phyloP scores from a whole-genome alignment of 2,888 invertebrate genomes.

The Mesorhabditis spiculigera region DNA sequence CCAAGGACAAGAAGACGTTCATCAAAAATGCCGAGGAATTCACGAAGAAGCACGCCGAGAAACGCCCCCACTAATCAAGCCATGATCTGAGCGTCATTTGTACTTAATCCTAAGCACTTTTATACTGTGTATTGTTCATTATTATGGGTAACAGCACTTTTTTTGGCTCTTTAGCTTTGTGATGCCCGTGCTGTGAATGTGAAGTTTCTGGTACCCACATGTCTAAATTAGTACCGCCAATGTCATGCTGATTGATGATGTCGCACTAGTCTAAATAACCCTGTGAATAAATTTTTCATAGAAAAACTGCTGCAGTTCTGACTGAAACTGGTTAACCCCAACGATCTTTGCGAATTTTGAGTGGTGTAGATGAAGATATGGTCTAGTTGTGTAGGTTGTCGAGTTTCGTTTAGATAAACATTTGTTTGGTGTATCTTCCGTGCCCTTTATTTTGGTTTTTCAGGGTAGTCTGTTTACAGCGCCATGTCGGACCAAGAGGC shows the following conservation, averaged over 20 bases:
- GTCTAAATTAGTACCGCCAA: no score
- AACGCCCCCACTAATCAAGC: conserved; percentile 70
- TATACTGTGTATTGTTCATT: background rate
- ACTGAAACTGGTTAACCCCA: no score
- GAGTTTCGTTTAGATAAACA: background rate
- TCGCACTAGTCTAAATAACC: no score
- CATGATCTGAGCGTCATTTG: background rate
- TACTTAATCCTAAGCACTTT: background rate
- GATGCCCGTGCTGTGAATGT: background rate
- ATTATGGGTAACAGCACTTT: background rate
- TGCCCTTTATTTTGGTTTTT: no score
- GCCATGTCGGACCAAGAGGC: background rate
- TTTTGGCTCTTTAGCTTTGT: background rate
- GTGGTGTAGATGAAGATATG: no score
- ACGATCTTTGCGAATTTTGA: no score
- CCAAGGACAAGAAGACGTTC: conserved; percentile 94
- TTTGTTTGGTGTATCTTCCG: no score
- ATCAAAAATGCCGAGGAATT: conserved; percentile 96
- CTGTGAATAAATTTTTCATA: no score
- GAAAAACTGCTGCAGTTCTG: no score
- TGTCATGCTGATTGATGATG: no score
- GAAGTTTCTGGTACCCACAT: background rate
- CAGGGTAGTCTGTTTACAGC: background rate
- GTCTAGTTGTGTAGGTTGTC: no score
- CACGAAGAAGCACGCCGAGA: conserved; percentile 95